Evolutionary conservation across 2,797 vertebrate genomes (phyloP).

Genomic region (Smutsia gigantea): DNA sequence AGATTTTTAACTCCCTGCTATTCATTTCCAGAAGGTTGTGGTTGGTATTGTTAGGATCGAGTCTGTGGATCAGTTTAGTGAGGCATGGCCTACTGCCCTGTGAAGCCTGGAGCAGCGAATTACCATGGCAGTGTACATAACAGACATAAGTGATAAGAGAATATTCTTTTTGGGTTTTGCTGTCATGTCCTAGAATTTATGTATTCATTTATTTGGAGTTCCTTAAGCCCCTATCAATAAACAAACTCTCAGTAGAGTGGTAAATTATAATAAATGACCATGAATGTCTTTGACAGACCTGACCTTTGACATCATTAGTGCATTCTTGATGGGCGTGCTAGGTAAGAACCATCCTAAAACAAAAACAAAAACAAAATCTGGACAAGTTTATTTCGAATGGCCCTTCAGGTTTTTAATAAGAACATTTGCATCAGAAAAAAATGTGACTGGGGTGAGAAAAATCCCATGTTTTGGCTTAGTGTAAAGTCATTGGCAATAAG

Average conservation of each 20-base stretch:
- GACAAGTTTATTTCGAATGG: slow-evolving; percentile 24
- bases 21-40: neutral
- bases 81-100: neutral
- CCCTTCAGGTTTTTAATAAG: slow-evolving; percentile 50
- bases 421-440: slow-evolving; percentile 59
- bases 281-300: slow-evolving; percentile 78
- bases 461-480: neutral
- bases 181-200: slow-evolving; percentile 47
- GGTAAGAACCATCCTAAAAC: slow-evolving; percentile 49
- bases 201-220: slow-evolving; percentile 65
- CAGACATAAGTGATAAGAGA: slow-evolving; percentile 47
- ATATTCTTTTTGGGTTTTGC: neutral
- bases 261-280: slow-evolving; percentile 81
- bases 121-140: neutral
- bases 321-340: slow-evolving; percentile 71
- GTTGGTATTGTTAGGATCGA: neutral
- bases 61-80: neutral
- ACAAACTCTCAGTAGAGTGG: slow-evolving; percentile 82
- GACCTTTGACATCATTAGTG: slow-evolving; percentile 84
- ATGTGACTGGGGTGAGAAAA: slow-evolving; percentile 12
- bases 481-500: neutral
- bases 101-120: neutral
- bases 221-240: slow-evolving; percentile 79
- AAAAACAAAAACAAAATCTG: neutral
- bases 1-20: neutral